Evolutionary conservation across 2,113 vertebrate genomes (phyloP).

Genomic region (Trogon surrucura): DNA sequence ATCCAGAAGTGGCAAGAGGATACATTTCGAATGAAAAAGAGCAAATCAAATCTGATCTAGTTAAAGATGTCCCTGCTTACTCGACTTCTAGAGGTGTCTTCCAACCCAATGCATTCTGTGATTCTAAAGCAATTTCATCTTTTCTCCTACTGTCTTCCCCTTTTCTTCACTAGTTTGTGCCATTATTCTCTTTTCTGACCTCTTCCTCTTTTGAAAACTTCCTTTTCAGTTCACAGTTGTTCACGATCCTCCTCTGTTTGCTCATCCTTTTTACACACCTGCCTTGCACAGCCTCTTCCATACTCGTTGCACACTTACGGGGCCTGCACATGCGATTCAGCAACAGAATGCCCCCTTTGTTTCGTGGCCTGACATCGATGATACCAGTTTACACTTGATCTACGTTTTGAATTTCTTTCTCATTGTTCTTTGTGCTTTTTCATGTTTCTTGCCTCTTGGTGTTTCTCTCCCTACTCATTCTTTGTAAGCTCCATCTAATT

Average conservation of each 20-base stretch:
- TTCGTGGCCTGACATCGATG: neutral
- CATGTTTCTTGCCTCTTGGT: neutral
- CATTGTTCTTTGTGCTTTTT: neutral
- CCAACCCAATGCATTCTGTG: too few relatives aligned
- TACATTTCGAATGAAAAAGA: neutral
- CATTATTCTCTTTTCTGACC: neutral
- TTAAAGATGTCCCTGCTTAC: too few relatives aligned
- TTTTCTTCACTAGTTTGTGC: neutral
- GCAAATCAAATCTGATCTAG: neutral
- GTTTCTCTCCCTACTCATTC: neutral
- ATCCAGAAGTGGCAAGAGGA: neutral
- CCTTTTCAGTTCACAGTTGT: neutral
- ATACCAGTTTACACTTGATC: neutral
- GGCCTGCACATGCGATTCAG: neutral
- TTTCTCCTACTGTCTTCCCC: neutral
- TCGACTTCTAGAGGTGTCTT: too few relatives aligned
- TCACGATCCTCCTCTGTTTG: neutral
- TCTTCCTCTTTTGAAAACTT: neutral
- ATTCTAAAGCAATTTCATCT: neutral
- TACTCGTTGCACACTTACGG: neutral
- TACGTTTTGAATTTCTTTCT: neutral
- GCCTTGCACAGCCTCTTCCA: neutral
- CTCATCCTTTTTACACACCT: neutral
- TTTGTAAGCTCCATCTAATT: neutral
- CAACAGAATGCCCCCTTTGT: neutral